phyloP scores from a whole-genome alignment of 1,140 invertebrate genomes.

The Proctacanthus coquilletti region DNA sequence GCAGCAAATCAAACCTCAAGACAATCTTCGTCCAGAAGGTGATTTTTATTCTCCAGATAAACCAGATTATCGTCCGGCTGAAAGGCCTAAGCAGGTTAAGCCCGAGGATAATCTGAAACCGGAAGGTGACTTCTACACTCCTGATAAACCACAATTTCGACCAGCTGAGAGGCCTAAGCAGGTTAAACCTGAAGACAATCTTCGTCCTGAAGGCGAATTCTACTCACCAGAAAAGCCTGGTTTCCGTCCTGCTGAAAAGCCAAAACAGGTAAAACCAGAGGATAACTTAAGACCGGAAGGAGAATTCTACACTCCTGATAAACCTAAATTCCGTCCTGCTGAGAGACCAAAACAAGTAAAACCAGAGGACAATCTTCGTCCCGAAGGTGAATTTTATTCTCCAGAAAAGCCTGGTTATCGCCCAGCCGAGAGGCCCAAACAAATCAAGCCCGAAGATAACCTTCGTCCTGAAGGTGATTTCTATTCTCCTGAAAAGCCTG shows the following conservation, averaged over 20 bases:
- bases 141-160: conserved; percentile 35
- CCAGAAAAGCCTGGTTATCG: conserved; percentile 35
- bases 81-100: conserved; percentile 30
- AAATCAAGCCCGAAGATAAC: conserved; percentile 33
- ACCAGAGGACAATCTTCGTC: conserved; percentile 30
- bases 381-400: conserved; percentile 38
- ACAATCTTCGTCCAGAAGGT: conserved; percentile 33
- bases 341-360: conserved; percentile 30
- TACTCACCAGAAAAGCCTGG: conserved; percentile 30
- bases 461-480: conserved; percentile 52
- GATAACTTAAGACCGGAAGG: conserved; percentile 41
- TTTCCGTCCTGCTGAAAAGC: conserved; percentile 29
- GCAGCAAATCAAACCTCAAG: conserved; percentile 35
- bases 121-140: conserved; percentile 48
- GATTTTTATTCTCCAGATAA: conserved; percentile 35
- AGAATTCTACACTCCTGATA: conserved; percentile 32
- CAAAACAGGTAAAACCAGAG: conserved; percentile 28
- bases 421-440: conserved; percentile 30
- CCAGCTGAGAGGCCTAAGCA: conserved; percentile 32
- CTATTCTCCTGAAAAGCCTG: conserved; percentile 32
- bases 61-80: conserved; percentile 27
- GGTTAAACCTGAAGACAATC: conserved; percentile 35
- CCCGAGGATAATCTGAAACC: conserved; percentile 41
- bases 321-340: conserved; percentile 28
- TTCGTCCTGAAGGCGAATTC: conserved; percentile 42